Base-by-base conservation (phyloP, 92 coral and sea anemone species). In the Zoanthus solanderi region DNA sequence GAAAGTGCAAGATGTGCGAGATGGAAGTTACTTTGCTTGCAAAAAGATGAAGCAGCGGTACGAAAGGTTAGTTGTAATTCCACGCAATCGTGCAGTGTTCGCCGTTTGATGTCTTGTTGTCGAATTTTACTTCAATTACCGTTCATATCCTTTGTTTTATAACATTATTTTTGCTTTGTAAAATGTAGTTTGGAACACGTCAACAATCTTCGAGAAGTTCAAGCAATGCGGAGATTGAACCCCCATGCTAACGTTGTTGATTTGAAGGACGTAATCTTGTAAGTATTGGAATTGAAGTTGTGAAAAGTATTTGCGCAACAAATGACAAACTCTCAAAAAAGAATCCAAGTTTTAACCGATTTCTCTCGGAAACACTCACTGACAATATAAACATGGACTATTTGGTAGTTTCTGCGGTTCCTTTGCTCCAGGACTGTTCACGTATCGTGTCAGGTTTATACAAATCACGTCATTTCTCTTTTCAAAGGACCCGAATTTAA, bases 21-120 rank as follows among this genome's bases (percentile, higher is more conserved):
- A 97, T 90, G 98, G 98, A 50, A 91, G 91, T 60, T 97, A 97
- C 83, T 97, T 95, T 84, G 99, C 99, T 2, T 97, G 99, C 78
- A 97, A 97, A 90, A 97, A 97, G 89, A 97, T 97, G 97, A 97
- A 97, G 71, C 99, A 95, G 31, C 94, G 95, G 50, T 97, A 97
- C 61, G 99, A 97, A 57, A 97, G 97, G 99, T 97, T 67, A 45
- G 83, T 31, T 29, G 58, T 34, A 44, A 30, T 12, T 37, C 42
- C 50, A 48, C 71, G 66, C 9, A n/a, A 31, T 44, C 30, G 34
- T 69, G 75, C 46, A 50, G 75, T 31, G 75, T 46, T 29, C 75
- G 45, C 45, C 45, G 75, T 31, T 30, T 30, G 75, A 30, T 69
- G 75, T 29, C 75, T 69, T 69, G 18, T 69, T 12, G 42, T 11